Evolutionary conservation across 2,888 invertebrate species (phyloP), one percentile per base, ranked within the genome.

Genomic region (Platycheirus rosarum): DNA sequence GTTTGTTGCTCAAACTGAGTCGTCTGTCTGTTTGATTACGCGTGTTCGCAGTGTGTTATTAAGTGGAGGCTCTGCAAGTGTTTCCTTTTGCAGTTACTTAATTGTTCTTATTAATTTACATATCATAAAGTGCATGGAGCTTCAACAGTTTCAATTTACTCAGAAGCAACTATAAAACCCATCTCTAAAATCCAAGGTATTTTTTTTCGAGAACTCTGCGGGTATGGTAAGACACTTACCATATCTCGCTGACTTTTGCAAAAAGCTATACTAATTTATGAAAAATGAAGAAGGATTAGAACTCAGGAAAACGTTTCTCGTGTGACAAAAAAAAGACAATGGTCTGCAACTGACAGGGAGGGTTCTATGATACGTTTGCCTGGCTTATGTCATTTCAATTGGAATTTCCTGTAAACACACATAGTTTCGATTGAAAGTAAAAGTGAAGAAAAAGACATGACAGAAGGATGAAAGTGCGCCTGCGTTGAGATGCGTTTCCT

Each of bases 321-420:
- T 35, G 37, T 60, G 32, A 48, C 23, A 63, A 37, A 37, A 53
- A 53, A 20, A 53, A 14, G 16, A 29, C 6, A 1, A 7, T 7
- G 29, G 29, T 35, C 23, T 14, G 23, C 20, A 13, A 1, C 6
- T 2, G 26, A 2, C 13, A 14, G 6, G 9, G 14, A 9, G 2
- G 8, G 13, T 23, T 42, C 37, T 48, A 63, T 70, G 65, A 5
- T 55, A 35, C 62, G 26, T 32, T 8, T 53, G 20, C 29, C 53
- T 63, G 53, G 42, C 77, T 82, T 82, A 82, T 82, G 82, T 82
- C 84, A 84, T 78, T 78, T 70, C 63, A 84, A 78, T 84, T 78
- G 69, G 44, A 65, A 84, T 78, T 77, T 84, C 84, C 78, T 78
- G 84, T 74, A 77, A 82, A 77, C 82, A 60, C 26, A 60, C 42